Evolutionary conservation across 2,888 invertebrate species (phyloP), one percentile per base, ranked within the genome.

Genomic region (Trissolcus japonicus): DNA sequence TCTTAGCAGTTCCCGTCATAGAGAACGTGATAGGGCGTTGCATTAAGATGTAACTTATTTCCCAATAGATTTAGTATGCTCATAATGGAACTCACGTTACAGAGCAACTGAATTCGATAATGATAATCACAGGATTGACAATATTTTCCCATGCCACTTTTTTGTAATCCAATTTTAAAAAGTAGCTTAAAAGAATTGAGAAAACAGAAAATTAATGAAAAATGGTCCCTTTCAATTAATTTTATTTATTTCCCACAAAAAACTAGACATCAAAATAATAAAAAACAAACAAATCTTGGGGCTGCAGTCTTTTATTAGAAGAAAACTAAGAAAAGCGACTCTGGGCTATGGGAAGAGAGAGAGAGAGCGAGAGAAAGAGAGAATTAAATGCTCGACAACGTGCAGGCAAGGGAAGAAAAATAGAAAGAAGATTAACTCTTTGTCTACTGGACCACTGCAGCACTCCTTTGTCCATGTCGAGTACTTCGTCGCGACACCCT

Each of bases 371-470:
- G 41, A 41, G 41, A 13, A 2, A 43, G 14, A 62, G 35, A 55
- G 16, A 68, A 54, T 83, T 85, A 84, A 87, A 87, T 82, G 83
- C 81, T 67, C 65, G 72, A 80, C 82, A 82, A 80, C 67, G 78
- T 74, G 67, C 21, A 66, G 19, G 43, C 63, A 62, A 69, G 66
- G 74, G 61, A 72, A 50, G 41, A 65, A 43, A 61, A 76, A 62
- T 71, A 83, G 84, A 84, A 84, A 76, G 82, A 86, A 86, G 87
- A 87, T 88, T 87, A 88, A 87, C 86, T 87, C 87, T 87, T 88
- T 87, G 87, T 88, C 86, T 82, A 82, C 74, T 77, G 80, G 82
- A 62, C 80, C 82, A 80, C 82, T 82, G 83, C 81, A 83, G 84
- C 82, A 81, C 81, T 82, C 86, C 85, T 88, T 88, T 88, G 84